Conservation (phyloP, 2,888 invertebrate species). For the Bursaphelenchus okinawaensis region DNA sequence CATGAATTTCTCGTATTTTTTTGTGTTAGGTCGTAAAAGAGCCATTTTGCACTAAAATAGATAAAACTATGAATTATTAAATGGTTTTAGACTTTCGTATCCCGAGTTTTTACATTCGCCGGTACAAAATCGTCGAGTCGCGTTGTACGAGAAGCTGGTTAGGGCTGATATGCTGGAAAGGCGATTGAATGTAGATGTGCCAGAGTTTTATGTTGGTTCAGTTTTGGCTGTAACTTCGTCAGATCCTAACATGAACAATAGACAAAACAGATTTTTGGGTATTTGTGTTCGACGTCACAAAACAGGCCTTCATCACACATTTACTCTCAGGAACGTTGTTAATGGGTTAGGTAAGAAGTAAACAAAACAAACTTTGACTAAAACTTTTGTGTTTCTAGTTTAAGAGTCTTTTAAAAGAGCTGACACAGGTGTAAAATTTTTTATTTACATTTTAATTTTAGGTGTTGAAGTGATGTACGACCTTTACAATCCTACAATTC, state of each 20-base stretch:
- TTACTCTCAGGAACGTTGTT: constrained; percentile 83
- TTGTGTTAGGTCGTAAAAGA: too few species aligned
- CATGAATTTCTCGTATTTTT: too few species aligned
- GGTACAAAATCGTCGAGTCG: constrained; percentile 49
- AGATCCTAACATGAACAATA: constrained; percentile 42
- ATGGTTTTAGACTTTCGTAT: constrained; percentile 29
- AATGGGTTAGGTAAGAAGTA: constrained; percentile 70
- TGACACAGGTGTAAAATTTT: too few species aligned
- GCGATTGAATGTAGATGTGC: constrained; percentile 75
- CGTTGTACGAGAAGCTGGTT: constrained; percentile 73
- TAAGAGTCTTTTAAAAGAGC: too few species aligned
- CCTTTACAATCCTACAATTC: constrained; percentile 86
- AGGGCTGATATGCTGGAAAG: constrained; percentile 85
- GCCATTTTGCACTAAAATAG: too few species aligned
- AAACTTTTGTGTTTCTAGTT: background rate
- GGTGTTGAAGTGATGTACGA: constrained; percentile 73
- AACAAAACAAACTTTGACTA: background rate
- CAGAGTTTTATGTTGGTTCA: constrained; percentile 87
- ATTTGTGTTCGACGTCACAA: constrained; percentile 83
- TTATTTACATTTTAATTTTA: constrained; percentile 39
- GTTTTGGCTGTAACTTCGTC: constrained; percentile 54
- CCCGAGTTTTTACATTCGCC: constrained; percentile 53
- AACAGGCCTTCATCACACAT: constrained; percentile 76
- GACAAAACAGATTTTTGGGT: constrained; percentile 76
- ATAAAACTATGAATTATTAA: too few species aligned